phyloP scores from a whole-genome alignment of 2,888 invertebrate species.

The Tubulanus polymorphus region DNA sequence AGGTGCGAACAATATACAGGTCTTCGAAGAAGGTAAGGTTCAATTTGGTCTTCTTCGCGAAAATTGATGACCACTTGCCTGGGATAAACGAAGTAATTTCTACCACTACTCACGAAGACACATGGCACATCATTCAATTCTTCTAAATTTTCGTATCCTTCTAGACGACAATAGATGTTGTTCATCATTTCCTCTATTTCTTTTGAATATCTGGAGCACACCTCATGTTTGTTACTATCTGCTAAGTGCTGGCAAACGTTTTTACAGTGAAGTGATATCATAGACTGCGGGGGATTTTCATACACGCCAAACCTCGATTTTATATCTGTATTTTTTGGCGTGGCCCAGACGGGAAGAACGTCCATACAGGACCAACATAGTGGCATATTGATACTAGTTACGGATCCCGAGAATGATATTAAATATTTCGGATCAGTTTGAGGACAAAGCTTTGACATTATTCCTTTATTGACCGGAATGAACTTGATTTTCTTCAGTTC shows the following conservation, averaged over 20 bases:
- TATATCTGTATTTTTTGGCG: neutral
- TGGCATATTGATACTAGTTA: neutral
- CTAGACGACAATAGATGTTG: neutral
- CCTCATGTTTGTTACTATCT: neutral
- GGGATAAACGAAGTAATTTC: constrained; percentile 17
- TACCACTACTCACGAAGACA: constrained; percentile 9
- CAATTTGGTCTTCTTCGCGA: constrained; percentile 22
- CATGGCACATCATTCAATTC: neutral
- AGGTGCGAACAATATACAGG: constrained; percentile 24
- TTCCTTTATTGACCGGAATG: neutral
- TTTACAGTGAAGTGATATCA: neutral
- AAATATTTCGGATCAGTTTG: neutral
- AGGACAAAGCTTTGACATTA: neutral
- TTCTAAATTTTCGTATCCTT: neutral
- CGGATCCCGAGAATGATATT: neutral
- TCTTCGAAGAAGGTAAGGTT: constrained; percentile 25
- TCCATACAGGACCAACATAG: neutral
- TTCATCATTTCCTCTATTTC: neutral
- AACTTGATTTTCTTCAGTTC: neutral
- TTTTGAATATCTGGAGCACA: neutral
- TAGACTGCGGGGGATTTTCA: too few species aligned
- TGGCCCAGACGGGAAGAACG: neutral
- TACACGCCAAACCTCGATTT: too few species aligned
- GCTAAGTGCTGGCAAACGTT: neutral
- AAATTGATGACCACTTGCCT: constrained; percentile 20